Evolutionary conservation across 1,140 invertebrate species (phyloP).

Genomic region (Aphidius ervi): DNA sequence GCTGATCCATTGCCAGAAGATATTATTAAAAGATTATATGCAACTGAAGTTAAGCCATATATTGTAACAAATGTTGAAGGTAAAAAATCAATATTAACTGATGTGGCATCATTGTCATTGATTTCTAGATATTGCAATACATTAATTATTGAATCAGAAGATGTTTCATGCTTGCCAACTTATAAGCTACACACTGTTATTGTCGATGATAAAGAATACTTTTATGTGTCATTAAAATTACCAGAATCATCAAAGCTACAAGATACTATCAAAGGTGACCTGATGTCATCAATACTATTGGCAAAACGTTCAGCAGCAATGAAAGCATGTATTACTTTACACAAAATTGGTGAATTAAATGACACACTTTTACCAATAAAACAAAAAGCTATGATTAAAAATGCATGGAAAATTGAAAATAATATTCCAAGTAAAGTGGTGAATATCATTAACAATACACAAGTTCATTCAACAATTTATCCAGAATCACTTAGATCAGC

Average conservation of each 20-base stretch:
- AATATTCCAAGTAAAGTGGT: slow-evolving; percentile 31
- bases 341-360: slow-evolving; percentile 73
- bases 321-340: slow-evolving; percentile 67
- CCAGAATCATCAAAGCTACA: slow-evolving; percentile 34
- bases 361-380: slow-evolving; percentile 71
- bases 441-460: not conserved
- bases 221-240: slow-evolving; percentile 42
- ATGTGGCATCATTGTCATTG: slow-evolving; percentile 64
- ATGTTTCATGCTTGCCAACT: slow-evolving; percentile 69
- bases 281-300: slow-evolving; percentile 55
- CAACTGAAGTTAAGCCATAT: slow-evolving; percentile 52
- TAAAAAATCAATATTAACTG: slow-evolving; percentile 54
- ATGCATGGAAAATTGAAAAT: slow-evolving; percentile 56
- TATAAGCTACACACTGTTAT: slow-evolving; percentile 51
- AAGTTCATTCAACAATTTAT: slow-evolving; percentile 24
- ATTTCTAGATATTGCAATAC: slow-evolving; percentile 75
- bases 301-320: slow-evolving; percentile 82
- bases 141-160: slow-evolving; percentile 73
- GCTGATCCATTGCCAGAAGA: slow-evolving; percentile 51
- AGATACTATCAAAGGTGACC: slow-evolving; percentile 30
- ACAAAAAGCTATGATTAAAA: slow-evolving; percentile 33
- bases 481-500: slow-evolving; percentile 45
- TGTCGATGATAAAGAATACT: slow-evolving; percentile 1
- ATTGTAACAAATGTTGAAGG: slow-evolving; percentile 42
- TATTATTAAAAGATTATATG: slow-evolving; percentile 51